Evolutionary conservation across 2,113 vertebrate species (phyloP).

Genomic region (Myanophis thanlyinensis): DNA sequence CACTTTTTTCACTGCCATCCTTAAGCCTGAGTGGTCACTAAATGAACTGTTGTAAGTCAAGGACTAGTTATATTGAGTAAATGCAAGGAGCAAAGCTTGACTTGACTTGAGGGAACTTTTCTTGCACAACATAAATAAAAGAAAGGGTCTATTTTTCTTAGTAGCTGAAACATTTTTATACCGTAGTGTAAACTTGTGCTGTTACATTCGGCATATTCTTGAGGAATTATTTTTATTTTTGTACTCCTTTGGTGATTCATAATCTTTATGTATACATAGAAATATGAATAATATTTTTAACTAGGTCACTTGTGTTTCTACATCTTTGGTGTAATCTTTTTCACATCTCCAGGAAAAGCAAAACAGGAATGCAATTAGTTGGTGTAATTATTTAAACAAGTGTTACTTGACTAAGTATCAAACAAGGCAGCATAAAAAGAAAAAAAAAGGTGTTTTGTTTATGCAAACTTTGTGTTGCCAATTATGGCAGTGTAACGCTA

Average conservation of each 20-base stretch:
- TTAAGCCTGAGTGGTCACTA: too few species aligned
- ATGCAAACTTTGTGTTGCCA: neutral
- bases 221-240: conserved; percentile 15
- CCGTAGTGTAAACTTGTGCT: conserved; percentile 22
- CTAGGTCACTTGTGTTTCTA: neutral
- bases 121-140: conserved; percentile 49
- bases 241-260: neutral
- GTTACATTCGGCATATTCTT: conserved; percentile 30
- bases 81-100: neutral
- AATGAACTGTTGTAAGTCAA: too few species aligned
- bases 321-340: conserved; percentile 32
- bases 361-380: conserved; percentile 47
- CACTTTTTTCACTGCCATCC: too few species aligned
- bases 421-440: neutral
- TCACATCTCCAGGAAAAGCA: conserved; percentile 33
- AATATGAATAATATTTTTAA: neutral
- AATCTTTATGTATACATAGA: neutral
- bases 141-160: conserved; percentile 46
- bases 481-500: neutral
- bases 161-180: conserved; percentile 29
- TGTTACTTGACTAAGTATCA: conserved; percentile 25
- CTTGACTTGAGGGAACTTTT: neutral
- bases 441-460: conserved; percentile 13
- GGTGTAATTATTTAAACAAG: conserved; percentile 43
- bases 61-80: neutral